These are phyloP conservation scores for Papilio polytes DNA, from an alignment of 1,140 invertebrate species.

Conservation along the genomic window DNA sequence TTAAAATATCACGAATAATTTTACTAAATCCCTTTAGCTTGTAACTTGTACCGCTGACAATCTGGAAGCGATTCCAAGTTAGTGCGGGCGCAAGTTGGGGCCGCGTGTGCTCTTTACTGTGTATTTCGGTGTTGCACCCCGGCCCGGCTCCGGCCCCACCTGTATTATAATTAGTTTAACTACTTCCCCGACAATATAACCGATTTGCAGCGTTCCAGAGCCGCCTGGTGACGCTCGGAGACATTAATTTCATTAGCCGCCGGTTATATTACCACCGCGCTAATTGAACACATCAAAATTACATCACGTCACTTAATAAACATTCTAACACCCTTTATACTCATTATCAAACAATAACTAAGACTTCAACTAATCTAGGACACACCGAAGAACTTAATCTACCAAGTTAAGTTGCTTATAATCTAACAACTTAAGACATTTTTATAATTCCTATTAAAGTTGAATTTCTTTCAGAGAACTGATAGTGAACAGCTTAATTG, in stretches of 20 bases:
- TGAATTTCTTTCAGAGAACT: too few relatives aligned
- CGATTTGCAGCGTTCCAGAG: conserved; percentile 39
- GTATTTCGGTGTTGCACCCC: conserved; percentile 50
- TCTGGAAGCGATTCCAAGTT: conserved; percentile 62
- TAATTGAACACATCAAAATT: conserved; percentile 8
- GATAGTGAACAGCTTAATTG: too few relatives aligned
- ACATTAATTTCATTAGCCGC: conserved; percentile 14
- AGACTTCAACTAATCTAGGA: neutral
- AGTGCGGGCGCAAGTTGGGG: conserved; percentile 59
- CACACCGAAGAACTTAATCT: too few relatives aligned
- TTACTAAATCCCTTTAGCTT: conserved; percentile 36
- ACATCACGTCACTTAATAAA: conserved; percentile 10
- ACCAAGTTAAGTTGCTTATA: too few relatives aligned
- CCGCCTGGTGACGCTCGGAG: neutral
- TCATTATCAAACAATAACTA: neutral
- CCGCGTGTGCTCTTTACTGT: conserved; percentile 58
- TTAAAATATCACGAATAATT: neutral
- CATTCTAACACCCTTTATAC: neutral
- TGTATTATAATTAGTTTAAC: conserved; percentile 74
- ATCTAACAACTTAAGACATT: too few relatives aligned
- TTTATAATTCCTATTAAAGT: too few relatives aligned
- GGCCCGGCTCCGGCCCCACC: conserved; percentile 43
- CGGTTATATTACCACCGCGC: conserved; percentile 9
- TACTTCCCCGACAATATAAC: conserved; percentile 44
- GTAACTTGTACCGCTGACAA: conserved; percentile 39